Conservation (phyloP, 2,113 vertebrate species). For the Burhinus oedicnemus region DNA sequence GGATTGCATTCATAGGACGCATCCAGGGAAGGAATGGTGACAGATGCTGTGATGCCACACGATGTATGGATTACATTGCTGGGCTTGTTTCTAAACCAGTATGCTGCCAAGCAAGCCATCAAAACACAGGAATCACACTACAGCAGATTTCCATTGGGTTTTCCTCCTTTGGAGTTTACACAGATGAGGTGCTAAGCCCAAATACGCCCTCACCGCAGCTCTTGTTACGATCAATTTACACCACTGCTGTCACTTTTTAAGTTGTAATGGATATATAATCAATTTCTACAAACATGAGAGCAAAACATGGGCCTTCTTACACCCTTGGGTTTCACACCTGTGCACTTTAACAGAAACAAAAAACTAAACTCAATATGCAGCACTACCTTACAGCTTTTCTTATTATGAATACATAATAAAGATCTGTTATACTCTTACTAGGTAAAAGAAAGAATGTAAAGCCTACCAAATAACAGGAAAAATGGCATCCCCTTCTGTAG, state of each 20-base stretch:
- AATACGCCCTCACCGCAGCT: background rate
- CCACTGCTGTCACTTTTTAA: background rate
- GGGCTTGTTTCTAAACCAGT: background rate
- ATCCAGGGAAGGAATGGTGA: background rate
- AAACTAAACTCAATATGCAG: background rate
- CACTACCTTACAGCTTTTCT: background rate
- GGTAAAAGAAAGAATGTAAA: background rate
- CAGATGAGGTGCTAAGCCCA: background rate
- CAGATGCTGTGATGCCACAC: background rate
- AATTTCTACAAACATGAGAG: background rate
- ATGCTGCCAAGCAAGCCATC: background rate
- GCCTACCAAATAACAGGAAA: background rate
- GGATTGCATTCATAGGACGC: background rate
- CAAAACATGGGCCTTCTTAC: background rate
- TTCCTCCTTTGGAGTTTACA: background rate
- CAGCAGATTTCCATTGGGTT: background rate
- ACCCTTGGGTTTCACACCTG: background rate
- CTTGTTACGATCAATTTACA: background rate
- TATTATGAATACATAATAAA: background rate
- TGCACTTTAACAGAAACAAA: background rate
- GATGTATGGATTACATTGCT: background rate
- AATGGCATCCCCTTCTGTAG: background rate
- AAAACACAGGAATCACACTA: background rate
- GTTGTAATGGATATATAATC: background rate
- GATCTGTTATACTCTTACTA: background rate